A percentile compares a stretch with the other conserved stretches of the same genome.
phyloP scores from a whole-genome alignment of 2,888 invertebrate genomes.

The Stenotaenia linearis region DNA sequence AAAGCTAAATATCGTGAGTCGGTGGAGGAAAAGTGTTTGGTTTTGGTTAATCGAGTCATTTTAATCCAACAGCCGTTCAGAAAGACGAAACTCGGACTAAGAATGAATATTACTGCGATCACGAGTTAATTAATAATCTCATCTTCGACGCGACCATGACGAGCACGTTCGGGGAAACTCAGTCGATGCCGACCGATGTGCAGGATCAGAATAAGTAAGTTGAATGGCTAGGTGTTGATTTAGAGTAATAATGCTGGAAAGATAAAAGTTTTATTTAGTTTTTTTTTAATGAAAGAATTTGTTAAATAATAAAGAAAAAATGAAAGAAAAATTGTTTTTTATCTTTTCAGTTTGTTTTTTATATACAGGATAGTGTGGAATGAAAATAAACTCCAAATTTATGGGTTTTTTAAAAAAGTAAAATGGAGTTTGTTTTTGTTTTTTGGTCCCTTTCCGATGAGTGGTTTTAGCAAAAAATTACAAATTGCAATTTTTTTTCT shows the following conservation, averaged over 20 bases:
- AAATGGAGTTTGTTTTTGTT: constrained; percentile 3
- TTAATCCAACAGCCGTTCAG: not conserved
- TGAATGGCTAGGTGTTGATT: not conserved
- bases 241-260: not conserved
- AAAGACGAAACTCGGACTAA: constrained; percentile 24
- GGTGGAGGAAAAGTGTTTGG: not conserved
- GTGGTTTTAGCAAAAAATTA: not conserved
- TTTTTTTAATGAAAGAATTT: not conserved
- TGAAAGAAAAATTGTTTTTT: not conserved
- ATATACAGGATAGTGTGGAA: not conserved
- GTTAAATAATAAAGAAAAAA: not conserved
- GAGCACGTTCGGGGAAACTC: constrained; percentile 63
- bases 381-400: not conserved
- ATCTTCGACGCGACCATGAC: constrained; percentile 85
- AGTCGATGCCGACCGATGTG: not conserved
- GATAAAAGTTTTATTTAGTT: not conserved
- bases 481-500: constrained; percentile 6
- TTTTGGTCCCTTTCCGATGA: not conserved
- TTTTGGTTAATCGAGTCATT: not conserved
- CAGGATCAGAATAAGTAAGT: constrained; percentile 30
- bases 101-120: constrained; percentile 52
- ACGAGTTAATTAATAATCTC: constrained; percentile 73
- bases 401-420: not conserved
- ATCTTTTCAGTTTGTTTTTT: not conserved
- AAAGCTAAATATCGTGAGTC: not conserved